Evolutionary conservation across 1,140 invertebrate species (phyloP).

Genomic region (Halesus radiatus): DNA sequence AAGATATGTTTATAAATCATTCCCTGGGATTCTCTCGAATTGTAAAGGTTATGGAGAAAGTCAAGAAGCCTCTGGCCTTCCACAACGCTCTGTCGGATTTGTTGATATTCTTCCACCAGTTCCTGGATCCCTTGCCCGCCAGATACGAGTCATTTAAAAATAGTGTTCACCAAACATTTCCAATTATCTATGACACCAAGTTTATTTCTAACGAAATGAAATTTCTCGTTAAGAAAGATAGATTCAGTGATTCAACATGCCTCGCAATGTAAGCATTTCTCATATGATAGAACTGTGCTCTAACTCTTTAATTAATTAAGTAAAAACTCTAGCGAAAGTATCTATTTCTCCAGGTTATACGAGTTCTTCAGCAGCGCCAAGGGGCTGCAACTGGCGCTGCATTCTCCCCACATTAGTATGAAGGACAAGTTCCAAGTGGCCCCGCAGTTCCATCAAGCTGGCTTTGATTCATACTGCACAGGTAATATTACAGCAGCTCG

Average conservation of each 20-base stretch:
- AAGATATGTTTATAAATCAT: conserved; percentile 69
- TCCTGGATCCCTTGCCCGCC: conserved; percentile 78
- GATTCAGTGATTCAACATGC: conserved; percentile 68
- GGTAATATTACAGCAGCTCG: conserved; percentile 64
- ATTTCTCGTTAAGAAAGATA: conserved; percentile 65
- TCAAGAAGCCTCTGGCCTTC: conserved; percentile 80
- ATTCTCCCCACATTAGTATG: conserved; percentile 64
- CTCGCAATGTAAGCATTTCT: conserved; percentile 66
- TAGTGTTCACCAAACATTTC: conserved; percentile 76
- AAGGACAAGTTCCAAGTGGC: conserved; percentile 62
- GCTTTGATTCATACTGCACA: conserved; percentile 82
- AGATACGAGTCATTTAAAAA: conserved; percentile 77
- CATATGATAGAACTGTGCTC: no score
- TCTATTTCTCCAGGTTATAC: conserved; percentile 67
- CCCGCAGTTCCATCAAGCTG: conserved; percentile 77
- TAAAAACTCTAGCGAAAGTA: no score
- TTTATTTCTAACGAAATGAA: conserved; percentile 74
- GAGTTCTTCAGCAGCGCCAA: conserved; percentile 70
- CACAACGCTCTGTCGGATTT: conserved; percentile 83
- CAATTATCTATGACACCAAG: conserved; percentile 82
- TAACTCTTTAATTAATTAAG: no score
- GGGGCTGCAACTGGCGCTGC: conserved; percentile 60
- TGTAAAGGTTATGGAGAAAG: conserved; percentile 71
- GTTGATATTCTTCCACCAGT: conserved; percentile 80
- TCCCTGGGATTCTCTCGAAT: conserved; percentile 79